Conservation (phyloP, 2,113 vertebrate genomes). For the Etia nguti region DNA sequence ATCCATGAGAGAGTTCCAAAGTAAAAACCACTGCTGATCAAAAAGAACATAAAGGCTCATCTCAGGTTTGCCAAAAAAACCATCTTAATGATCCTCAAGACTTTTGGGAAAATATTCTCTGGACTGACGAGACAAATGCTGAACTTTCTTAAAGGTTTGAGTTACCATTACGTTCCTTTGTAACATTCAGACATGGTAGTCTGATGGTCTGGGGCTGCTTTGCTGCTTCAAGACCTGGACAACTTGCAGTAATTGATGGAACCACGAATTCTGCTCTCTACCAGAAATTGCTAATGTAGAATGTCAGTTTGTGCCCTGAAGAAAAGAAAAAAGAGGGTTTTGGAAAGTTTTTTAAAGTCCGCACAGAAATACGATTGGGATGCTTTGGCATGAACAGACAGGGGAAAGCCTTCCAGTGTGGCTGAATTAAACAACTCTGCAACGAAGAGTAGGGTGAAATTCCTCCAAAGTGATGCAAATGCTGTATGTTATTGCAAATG, state of each 20-base stretch:
- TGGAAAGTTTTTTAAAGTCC: not conserved
- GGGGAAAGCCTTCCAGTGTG: not conserved
- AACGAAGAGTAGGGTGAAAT: not conserved
- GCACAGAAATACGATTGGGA: not conserved
- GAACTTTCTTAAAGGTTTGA: not conserved
- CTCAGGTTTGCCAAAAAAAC: not conserved
- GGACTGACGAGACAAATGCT: not conserved
- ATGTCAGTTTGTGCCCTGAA: not conserved
- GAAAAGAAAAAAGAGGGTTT: not conserved
- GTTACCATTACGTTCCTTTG: not conserved
- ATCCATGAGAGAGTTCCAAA: not conserved
- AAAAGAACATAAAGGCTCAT: not conserved
- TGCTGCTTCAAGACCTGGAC: not conserved
- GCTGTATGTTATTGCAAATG: not conserved
- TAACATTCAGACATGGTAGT: not conserved
- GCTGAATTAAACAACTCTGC: not conserved
- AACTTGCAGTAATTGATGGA: not conserved
- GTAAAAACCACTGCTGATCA: not conserved
- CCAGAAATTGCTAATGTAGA: not conserved
- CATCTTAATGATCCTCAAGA: not conserved
- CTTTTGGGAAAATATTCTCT: not conserved
- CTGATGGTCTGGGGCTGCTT: not conserved
- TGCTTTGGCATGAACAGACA: not conserved
- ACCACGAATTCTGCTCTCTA: not conserved
- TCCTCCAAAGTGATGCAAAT: not conserved